phyloP scores from a whole-genome alignment of 2,113 vertebrate species.

The Patagioenas fasciata region DNA sequence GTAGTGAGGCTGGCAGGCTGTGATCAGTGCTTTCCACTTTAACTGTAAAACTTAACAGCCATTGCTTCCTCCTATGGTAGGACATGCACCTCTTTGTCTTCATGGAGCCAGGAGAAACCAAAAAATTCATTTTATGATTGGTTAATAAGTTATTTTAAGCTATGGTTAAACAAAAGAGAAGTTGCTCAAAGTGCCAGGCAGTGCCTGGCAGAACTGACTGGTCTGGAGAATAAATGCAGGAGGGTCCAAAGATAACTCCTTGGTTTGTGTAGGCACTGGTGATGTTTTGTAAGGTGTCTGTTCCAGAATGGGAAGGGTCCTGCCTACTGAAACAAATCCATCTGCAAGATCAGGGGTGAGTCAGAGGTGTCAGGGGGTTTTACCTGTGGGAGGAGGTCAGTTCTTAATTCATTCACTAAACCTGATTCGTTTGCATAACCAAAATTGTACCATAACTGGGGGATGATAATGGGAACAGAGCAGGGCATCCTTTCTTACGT shows the following conservation, averaged over 20 bases:
- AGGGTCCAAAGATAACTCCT: constrained; percentile 25
- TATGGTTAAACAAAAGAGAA: constrained; percentile 17
- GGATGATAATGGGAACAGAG: neutral
- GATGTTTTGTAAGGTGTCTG: constrained; percentile 39
- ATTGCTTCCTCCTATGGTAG: constrained; percentile 99
- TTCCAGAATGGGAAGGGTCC: neutral
- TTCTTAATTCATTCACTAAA: constrained; percentile 23
- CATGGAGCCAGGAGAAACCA: constrained; percentile 84
- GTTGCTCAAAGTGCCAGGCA: constrained; percentile 7
- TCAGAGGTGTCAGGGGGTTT: neutral
- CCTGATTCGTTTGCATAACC: constrained; percentile 9
- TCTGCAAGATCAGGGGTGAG: neutral
- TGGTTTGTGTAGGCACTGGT: constrained; percentile 33
- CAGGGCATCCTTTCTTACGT: neutral
- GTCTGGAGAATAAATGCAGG: neutral
- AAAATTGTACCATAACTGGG: neutral
- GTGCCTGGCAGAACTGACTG: constrained; percentile 30
- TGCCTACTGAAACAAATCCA: neutral
- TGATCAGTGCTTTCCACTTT: constrained; percentile 65
- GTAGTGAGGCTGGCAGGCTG: constrained; percentile 77
- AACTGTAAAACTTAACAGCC: constrained; percentile 84
- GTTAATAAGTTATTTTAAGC: constrained; percentile 52
- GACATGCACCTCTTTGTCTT: constrained; percentile 88
- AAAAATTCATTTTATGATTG: constrained; percentile 73
- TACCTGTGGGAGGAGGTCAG: neutral